A percentile compares a stretch with the other conserved stretches of the same genome.
Conservation (phyloP, 2,113 vertebrate genomes). For the Hippocampus abdominalis region DNA sequence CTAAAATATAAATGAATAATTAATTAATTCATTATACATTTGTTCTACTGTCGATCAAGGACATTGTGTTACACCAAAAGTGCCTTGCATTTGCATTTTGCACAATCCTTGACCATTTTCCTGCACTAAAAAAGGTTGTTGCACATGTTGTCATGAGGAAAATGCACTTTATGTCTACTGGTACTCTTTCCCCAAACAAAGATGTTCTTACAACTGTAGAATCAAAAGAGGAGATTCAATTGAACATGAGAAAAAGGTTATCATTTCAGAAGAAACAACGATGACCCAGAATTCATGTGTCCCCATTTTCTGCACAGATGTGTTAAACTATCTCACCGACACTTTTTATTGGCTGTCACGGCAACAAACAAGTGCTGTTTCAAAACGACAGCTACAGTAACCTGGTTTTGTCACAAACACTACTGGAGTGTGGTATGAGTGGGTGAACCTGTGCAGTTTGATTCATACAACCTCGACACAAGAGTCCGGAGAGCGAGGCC, state of each 20-base stretch:
- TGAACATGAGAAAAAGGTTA: background rate
- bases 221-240: slow-evolving; percentile 13
- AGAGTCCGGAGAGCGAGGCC: slow-evolving; percentile 71
- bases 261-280: background rate
- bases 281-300: background rate
- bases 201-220: slow-evolving; percentile 50
- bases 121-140: background rate
- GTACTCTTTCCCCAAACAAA: slow-evolving; percentile 57
- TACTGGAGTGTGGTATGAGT: slow-evolving; percentile 39
- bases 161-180: slow-evolving; percentile 58
- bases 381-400: slow-evolving; percentile 26
- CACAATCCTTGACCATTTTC: too few species aligned
- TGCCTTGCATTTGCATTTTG: too few species aligned
- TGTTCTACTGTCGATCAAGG: too few species aligned
- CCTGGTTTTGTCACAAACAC: slow-evolving; percentile 6
- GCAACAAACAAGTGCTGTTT: slow-evolving; percentile 21
- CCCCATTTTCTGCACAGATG: background rate
- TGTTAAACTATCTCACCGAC: background rate
- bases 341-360: background rate
- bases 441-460: slow-evolving; percentile 80
- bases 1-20: too few species aligned
- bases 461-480: slow-evolving; percentile 81
- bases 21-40: too few species aligned
- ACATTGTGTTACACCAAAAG: too few species aligned
- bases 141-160: slow-evolving; percentile 2